Conservation (phyloP, 1,140 invertebrate genomes). For the Zophobas atratus region DNA sequence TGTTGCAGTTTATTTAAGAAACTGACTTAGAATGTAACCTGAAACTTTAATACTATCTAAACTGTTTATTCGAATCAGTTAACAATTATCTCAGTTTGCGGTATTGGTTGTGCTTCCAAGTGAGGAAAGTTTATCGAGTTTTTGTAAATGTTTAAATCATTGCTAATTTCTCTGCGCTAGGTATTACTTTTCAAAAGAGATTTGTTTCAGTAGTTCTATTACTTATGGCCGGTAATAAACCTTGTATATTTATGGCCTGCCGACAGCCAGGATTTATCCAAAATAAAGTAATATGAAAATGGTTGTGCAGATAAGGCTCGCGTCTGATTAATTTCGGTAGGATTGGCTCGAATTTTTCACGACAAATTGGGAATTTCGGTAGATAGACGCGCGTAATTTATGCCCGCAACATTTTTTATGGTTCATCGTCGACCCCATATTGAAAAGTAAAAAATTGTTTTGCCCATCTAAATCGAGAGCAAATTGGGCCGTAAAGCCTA, state of each 20-base stretch:
- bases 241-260: constrained; percentile 19
- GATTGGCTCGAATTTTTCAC: constrained; percentile 10
- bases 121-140: too few relatives aligned
- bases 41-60: too few relatives aligned
- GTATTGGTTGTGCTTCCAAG: too few relatives aligned
- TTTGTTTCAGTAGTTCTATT: neutral
- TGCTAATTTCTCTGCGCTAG: too few relatives aligned
- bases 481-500: constrained; percentile 18
- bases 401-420: constrained; percentile 8
- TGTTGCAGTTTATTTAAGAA: too few relatives aligned
- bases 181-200: too few relatives aligned
- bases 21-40: too few relatives aligned
- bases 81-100: too few relatives aligned
- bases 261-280: constrained; percentile 1
- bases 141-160: too few relatives aligned
- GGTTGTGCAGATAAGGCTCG: constrained; percentile 13
- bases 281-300: constrained; percentile 12
- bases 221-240: neutral
- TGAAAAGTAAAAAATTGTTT: constrained; percentile 28
- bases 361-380: constrained; percentile 28
- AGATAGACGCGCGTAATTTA: constrained; percentile 5
- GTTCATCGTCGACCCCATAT: neutral
- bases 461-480: constrained; percentile 6
- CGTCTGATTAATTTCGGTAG: constrained; percentile 5
- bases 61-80: too few relatives aligned